These are phyloP conservation scores for Buathra laborator DNA, from an alignment of 2,888 invertebrate genomes.

Conservation along the genomic window DNA sequence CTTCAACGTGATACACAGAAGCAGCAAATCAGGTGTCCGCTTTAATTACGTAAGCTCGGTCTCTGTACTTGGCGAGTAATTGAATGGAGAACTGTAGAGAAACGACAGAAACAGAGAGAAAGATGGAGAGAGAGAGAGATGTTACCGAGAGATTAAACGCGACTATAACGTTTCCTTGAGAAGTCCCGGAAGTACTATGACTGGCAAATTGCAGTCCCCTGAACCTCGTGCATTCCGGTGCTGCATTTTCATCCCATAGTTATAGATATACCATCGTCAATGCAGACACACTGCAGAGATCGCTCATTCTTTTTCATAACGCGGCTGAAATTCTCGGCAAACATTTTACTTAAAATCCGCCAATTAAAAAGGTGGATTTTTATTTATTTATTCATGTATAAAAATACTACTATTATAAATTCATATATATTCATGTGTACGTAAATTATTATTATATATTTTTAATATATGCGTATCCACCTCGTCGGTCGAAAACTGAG, in stretches of 20 bases:
- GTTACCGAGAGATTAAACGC: constrained; percentile 69
- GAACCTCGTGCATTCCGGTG: constrained; percentile 58
- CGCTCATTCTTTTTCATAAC: constrained; percentile 22
- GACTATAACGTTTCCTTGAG: constrained; percentile 69
- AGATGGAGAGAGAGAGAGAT: constrained; percentile 38
- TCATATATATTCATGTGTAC: background rate
- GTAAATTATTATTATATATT: background rate
- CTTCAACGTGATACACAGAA: constrained; percentile 53
- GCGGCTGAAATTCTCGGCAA: constrained; percentile 7
- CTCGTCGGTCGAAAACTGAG: no score
- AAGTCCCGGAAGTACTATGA: constrained; percentile 69
- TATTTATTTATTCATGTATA: background rate
- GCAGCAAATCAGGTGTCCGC: constrained; percentile 68
- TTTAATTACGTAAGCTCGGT: constrained; percentile 67
- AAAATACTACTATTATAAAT: background rate
- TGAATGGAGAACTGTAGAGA: constrained; percentile 56
- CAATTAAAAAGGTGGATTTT: background rate
- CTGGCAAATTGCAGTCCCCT: constrained; percentile 68
- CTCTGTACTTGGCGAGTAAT: constrained; percentile 66
- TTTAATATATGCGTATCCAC: background rate
- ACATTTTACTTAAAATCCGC: background rate
- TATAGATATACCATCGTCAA: constrained; percentile 30
- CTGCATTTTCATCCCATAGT: constrained; percentile 54
- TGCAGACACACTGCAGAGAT: constrained; percentile 26
- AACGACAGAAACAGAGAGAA: background rate